These are phyloP conservation scores for Myodes glareolus DNA, from an alignment of 2,113 vertebrate species.

Conservation along the genomic window DNA sequence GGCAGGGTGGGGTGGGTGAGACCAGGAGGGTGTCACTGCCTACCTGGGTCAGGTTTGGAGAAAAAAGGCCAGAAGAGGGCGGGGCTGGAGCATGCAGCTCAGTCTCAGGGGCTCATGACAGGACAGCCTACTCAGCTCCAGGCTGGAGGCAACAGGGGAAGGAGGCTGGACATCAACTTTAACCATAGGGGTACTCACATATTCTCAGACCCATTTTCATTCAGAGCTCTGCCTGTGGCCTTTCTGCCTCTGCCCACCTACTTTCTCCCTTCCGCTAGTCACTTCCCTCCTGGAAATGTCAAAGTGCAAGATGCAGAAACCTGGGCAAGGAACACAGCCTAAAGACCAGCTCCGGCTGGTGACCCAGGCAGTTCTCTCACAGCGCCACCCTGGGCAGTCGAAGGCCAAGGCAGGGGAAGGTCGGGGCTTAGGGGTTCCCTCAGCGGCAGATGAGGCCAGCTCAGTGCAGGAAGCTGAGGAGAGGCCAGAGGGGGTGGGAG, in stretches of 20 bases:
- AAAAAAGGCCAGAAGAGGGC: not conserved
- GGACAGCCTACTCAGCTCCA: not conserved
- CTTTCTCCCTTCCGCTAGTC: not conserved
- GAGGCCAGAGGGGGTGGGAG: not conserved
- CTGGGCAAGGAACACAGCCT: slow-evolving; percentile 63
- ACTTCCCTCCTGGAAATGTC: slow-evolving; percentile 72
- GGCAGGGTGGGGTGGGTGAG: not conserved
- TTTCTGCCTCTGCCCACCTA: not conserved
- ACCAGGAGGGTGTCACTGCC: not conserved
- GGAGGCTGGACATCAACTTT: not conserved
- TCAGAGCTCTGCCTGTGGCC: not conserved
- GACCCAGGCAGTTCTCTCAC: slow-evolving; percentile 11
- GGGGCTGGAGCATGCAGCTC: not conserved
- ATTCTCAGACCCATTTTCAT: slow-evolving; percentile 29
- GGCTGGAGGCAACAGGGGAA: not conserved
- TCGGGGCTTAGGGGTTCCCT: slow-evolving; percentile 68
- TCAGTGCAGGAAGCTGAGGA: slow-evolving; percentile 66
- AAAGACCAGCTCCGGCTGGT: slow-evolving; percentile 69
- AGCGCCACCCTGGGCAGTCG: slow-evolving; percentile 33
- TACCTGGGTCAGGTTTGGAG: not conserved
- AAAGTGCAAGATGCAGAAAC: slow-evolving; percentile 81
- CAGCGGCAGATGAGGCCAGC: slow-evolving; percentile 78
- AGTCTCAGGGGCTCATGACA: not conserved
- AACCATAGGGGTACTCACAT: not conserved
- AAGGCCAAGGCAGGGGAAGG: slow-evolving; percentile 21